Evolutionary conservation across 2,888 invertebrate genomes (phyloP).

Genomic region (Stenurella melanura): DNA sequence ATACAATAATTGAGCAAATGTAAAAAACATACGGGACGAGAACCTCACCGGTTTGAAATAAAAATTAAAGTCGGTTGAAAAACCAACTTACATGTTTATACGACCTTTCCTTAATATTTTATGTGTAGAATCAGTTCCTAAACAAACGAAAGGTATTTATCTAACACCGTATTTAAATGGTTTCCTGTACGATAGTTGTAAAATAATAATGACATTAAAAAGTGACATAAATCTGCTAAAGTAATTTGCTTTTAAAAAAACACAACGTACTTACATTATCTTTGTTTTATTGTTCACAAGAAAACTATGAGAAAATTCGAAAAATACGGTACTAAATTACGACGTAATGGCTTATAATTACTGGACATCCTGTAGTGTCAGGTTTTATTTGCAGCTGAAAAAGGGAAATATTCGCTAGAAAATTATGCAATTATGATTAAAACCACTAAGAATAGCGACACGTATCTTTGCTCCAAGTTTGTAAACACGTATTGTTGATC

Average conservation of each 20-base stretch:
- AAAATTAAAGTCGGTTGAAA: too few relatives aligned
- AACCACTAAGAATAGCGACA: background rate
- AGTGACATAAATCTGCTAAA: background rate
- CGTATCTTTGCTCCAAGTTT: background rate
- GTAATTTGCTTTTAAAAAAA: background rate
- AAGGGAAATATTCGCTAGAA: background rate
- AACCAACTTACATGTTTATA: too few relatives aligned
- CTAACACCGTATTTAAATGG: too few relatives aligned
- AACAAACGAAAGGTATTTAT: too few relatives aligned
- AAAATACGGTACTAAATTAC: background rate
- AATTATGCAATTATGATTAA: background rate
- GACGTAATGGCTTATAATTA: background rate
- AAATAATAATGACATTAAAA: background rate
- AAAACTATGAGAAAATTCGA: background rate
- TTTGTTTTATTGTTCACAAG: background rate
- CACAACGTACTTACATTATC: too few relatives aligned
- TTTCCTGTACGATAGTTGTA: too few relatives aligned
- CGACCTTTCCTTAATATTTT: too few relatives aligned
- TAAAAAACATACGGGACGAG: too few relatives aligned
- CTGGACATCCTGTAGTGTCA: background rate
- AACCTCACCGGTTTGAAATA: too few relatives aligned
- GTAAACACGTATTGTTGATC: constrained; percentile 4
- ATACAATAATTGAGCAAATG: too few relatives aligned
- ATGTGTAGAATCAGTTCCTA: too few relatives aligned
- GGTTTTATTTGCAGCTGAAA: background rate